Conservation (phyloP, 2,113 vertebrate species). For the Catharus fuscescens region DNA sequence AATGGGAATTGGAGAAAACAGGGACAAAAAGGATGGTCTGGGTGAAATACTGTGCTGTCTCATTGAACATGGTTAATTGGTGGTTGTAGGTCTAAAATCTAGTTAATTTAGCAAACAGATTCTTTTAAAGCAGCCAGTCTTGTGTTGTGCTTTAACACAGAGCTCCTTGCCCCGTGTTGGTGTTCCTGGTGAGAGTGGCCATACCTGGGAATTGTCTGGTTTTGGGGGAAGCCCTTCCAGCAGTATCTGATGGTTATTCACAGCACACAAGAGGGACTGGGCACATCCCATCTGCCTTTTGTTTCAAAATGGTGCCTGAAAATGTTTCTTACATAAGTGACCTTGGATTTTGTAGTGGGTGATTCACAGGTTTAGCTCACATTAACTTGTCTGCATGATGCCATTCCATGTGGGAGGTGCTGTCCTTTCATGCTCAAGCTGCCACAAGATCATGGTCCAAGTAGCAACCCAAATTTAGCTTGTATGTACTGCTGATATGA, state of each 20-base stretch:
- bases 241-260: background rate
- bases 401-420: background rate
- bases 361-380: background rate
- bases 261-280: background rate
- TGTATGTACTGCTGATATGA: accelerated
- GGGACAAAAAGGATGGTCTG: background rate
- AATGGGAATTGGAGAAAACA: background rate
- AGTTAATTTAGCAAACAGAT: background rate
- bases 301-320: background rate
- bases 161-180: background rate
- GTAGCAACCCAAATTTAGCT: background rate
- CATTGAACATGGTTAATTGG: background rate
- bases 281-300: background rate
- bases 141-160: background rate
- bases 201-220: background rate
- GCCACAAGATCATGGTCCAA: background rate
- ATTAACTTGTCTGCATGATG: background rate
- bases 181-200: background rate
- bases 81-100: background rate
- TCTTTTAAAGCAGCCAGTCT: background rate
- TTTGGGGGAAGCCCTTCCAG: background rate
- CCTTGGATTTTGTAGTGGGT: background rate
- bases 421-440: background rate
- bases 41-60: background rate
- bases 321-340: background rate